Conservation (phyloP, 2,113 vertebrate species). For the Abramis brama region DNA sequence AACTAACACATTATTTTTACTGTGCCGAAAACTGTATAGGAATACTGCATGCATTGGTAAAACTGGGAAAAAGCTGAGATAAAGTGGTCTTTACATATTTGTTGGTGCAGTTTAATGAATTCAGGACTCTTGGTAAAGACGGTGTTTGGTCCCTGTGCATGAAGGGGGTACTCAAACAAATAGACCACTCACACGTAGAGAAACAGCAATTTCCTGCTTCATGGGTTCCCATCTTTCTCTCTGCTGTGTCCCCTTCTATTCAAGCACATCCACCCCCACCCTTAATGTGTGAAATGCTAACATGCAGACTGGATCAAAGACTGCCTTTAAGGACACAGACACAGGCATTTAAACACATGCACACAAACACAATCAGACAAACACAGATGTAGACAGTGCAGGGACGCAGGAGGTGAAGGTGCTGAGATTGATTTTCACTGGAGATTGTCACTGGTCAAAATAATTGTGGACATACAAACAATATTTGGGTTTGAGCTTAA, state of each 20-base stretch:
- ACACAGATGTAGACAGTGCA: background rate
- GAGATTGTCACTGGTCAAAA: no score
- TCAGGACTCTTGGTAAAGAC: background rate
- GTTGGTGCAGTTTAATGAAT: background rate
- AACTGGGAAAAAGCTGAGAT: background rate
- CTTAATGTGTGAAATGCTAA: background rate
- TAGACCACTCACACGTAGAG: constrained; percentile 27
- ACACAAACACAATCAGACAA: background rate
- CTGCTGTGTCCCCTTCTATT: background rate
- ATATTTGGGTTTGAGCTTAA: no score
- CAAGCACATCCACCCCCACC: background rate
- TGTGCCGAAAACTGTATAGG: background rate
- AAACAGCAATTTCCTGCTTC: constrained; percentile 58
- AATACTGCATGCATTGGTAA: background rate
- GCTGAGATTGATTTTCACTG: background rate
- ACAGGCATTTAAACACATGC: constrained; percentile 4
- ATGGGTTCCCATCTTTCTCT: constrained; percentile 47
- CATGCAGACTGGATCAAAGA: constrained; percentile 6
- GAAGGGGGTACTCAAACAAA: constrained; percentile 42
- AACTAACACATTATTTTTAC: background rate
- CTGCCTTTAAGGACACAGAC: background rate
- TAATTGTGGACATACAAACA: no score
- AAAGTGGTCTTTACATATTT: background rate
- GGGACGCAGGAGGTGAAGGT: background rate
- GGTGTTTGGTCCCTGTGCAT: constrained; percentile 26